Evolutionary conservation across 2,888 invertebrate species (phyloP), one percentile per base, ranked within the genome.

Genomic region (Drosophila conformis): DNA sequence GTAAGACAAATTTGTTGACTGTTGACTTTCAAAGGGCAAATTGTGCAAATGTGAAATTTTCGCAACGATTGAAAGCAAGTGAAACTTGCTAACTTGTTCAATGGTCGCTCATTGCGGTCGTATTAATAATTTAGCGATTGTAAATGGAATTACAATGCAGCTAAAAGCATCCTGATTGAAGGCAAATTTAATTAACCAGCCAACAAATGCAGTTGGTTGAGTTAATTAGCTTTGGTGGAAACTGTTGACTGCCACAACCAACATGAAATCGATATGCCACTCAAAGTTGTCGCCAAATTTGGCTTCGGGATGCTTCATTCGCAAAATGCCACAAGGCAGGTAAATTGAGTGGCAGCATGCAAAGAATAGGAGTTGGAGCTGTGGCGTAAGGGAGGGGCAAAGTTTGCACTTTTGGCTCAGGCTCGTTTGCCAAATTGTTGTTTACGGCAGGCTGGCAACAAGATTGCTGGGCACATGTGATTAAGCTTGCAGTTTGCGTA

Each of bases 381-480:
- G 25, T 2, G 2, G 2, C 13, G 11, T 11, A 2, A 6, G 1
- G 13, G 7, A 10, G 2, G 15, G 36, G 15, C 29, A 5, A 51
- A 18, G 15, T 38, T 65, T 59, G 63, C 67, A 63, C 59, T 65
- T 66, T 77, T 69, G 51, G 25, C 33, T 49, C 66, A 60, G 48
- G 42, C 46, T 53, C 35, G 33, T 48, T 27, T 49, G 72, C 69
- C 57, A 82, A 85, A 85, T 83, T 83, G 83, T 73, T 78, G 73
- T 83, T 85, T 82, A 80, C 72, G 76, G n/a, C 54, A 56, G 58
- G 46, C 38, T 36, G 64, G 63, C 77, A 68, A 66, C 79, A 72
- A 73, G 79, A 73, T 79, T 81, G 81, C 73, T 74, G 74, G 71
- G 54, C 81, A 85, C 78, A 84, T 83, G 85, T 80, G 85, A 83